Conservation (phyloP, 2,113 vertebrate species). For the Rhinolophus sinicus region DNA sequence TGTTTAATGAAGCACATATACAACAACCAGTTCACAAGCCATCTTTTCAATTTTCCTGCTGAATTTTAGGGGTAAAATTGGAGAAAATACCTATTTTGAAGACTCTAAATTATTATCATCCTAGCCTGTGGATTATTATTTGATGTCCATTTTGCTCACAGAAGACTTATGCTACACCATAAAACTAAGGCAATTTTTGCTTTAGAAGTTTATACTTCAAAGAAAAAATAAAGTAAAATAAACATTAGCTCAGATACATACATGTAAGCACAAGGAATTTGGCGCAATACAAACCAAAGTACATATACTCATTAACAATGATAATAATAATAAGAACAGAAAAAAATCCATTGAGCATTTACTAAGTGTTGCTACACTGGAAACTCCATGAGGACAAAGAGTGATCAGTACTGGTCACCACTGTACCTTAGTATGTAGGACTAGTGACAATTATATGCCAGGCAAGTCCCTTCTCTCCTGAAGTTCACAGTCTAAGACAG, state of each 20-base stretch:
- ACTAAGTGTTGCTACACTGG: background rate
- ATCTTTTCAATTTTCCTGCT: conserved; percentile 59
- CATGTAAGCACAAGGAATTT: background rate
- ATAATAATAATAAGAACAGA: background rate
- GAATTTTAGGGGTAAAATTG: conserved; percentile 56
- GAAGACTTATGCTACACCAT: background rate
- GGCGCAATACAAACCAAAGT: background rate
- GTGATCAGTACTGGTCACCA: too few species aligned
- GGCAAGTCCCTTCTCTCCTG: background rate
- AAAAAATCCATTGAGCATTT: background rate
- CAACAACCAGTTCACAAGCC: conserved; percentile 38
- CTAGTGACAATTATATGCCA: background rate
- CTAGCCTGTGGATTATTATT: background rate
- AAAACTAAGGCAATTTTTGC: background rate
- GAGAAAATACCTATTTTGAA: conserved; percentile 41
- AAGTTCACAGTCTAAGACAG: background rate
- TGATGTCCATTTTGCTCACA: background rate
- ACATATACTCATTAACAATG: background rate
- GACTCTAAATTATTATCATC: conserved; percentile 17
- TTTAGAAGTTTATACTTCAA: conserved; percentile 15
- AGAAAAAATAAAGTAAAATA: background rate
- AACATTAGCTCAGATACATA: background rate
- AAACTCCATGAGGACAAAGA: background rate
- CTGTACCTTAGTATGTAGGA: background rate
- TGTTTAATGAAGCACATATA: conserved; percentile 63